Conservation (phyloP, 2,113 vertebrate genomes). For the Gobiocypris rarus region DNA sequence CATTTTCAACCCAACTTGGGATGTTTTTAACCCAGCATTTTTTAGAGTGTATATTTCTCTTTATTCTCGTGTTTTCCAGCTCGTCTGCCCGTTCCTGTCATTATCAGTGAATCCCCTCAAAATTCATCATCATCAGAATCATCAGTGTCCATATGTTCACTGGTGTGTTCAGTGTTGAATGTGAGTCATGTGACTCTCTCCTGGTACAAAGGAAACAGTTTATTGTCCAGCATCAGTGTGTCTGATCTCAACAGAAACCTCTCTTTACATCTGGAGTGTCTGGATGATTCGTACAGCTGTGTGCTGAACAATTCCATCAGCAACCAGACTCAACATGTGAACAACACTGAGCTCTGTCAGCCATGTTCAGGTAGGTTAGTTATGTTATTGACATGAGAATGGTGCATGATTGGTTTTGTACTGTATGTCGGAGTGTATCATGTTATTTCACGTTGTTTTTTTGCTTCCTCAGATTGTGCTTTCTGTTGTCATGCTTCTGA, state of each 20-base stretch:
- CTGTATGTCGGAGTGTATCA: not conserved
- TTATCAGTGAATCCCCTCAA: not conserved
- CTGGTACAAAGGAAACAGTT: not conserved
- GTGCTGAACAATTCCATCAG: not conserved
- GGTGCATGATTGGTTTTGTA: too few species aligned
- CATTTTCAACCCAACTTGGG: too few species aligned
- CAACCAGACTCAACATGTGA: not conserved
- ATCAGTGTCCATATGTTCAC: not conserved
- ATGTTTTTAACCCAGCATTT: too few species aligned
- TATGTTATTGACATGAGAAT: not conserved
- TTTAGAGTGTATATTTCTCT: too few species aligned
- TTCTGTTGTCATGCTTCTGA: constrained; percentile 3
- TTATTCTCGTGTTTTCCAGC: not conserved
- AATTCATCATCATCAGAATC: too few species aligned
- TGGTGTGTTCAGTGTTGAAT: not conserved
- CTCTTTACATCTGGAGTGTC: not conserved
- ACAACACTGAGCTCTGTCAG: not conserved
- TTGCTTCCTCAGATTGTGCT: not conserved
- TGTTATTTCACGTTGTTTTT: too few species aligned
- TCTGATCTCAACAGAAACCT: not conserved
- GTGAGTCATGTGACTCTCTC: not conserved
- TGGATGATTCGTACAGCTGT: not conserved
- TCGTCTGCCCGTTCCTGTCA: not conserved
- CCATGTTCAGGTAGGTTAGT: constrained; percentile 5
- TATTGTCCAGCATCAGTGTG: constrained; percentile 3